Evolutionary conservation across 53 echinoderm and acorn worm species (phyloP), one percentile per base, ranked within the genome.

Genomic region (Henricia sp.): DNA sequence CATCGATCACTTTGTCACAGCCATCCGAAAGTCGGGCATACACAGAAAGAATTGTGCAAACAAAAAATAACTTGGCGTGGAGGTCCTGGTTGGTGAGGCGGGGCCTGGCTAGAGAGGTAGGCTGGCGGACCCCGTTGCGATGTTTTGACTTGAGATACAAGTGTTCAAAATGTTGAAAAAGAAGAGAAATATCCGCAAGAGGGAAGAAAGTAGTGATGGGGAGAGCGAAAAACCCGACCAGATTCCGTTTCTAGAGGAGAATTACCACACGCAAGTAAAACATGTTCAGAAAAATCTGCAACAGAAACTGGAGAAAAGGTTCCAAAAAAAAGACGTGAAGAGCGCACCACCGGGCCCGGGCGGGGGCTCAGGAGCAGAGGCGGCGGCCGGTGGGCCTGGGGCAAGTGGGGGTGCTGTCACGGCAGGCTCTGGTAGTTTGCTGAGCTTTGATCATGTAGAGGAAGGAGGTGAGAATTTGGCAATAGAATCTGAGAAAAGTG

Each of bases 171-270:
- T n/a, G 84, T 88, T 91, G 82, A 91, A 91, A 32, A 91, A 88
- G 54, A 91, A 88, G 32, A 77, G 93, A 35, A 93, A 93, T 58
- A 85, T 93, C 29, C 75, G 93, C 36, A 88, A 80, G 70, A 70
- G 93, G 46, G 88, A 57, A 5, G 91, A 83, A 29, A 67, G 35
- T 32, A 86, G 88, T 60, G 93, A 93, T 44, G 91, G 88, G 24
- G 93, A 93, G 44, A 78, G 70, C 30, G 64, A 73, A 62, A 77
- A 72, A 37, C 19, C 26, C 50, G 85, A 88, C 72, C 68, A 88
- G 44, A 93, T 93, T 48, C 93, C 93, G 40, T 93, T 93, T 72
- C 67, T 93, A 50, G 93, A 93, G 52, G 91, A 91, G 35, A 87
- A 93, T 87, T 93, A 93, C 76, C 93, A 93, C 44, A 77, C 93